Evolutionary conservation across 2,888 invertebrate genomes (phyloP), one percentile per base, ranked within the genome.

Genomic region (Rosalia funebris): DNA sequence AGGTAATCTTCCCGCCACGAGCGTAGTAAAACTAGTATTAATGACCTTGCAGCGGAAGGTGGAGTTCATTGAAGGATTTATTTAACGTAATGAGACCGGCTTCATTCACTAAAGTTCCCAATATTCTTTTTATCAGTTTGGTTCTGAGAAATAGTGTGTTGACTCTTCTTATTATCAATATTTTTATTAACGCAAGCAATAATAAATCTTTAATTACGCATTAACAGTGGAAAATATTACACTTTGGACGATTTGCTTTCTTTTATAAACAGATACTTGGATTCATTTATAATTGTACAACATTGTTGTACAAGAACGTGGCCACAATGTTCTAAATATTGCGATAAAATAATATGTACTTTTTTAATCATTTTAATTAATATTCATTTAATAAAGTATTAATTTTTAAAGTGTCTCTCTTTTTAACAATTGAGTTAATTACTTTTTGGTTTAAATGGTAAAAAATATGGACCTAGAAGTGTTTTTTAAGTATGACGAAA

Each of bases 141-240:
- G 14, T 50, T 50, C 50, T 25, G 10, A 57, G 57, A 52, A 57
- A 14, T 9, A 20, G 48, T 20, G 11, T 58, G 57, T 36, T 58
- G 52, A 58, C 41, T 42, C 39, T 45, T 52, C 31, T 47, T 47
- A 31, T 58, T 52, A 53, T 53, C 53, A 17, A 12, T 53, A 53
- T 42, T 53, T 42, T 42, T 53, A 50, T n/a, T 10, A 39, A 42
- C 31, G 31, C 39, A 53, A 42, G 11, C 7, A 44, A 42, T 45
- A 52, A 58, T 25, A 52, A 34, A 46, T 45, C 50, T 19, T 52
- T 52, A 45, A 58, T 58, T 52, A 58, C 57, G 48, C 44, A 20
- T 50, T 34, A 44, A 25, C 17, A 57, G 36, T 44, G 36, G 44
- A 58, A 46, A 39, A 52, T 52, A 37, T 58, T 44, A 58, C 45